phyloP scores from a whole-genome alignment of 2,797 vertebrate genomes.

The Syndactyla subalaris region DNA sequence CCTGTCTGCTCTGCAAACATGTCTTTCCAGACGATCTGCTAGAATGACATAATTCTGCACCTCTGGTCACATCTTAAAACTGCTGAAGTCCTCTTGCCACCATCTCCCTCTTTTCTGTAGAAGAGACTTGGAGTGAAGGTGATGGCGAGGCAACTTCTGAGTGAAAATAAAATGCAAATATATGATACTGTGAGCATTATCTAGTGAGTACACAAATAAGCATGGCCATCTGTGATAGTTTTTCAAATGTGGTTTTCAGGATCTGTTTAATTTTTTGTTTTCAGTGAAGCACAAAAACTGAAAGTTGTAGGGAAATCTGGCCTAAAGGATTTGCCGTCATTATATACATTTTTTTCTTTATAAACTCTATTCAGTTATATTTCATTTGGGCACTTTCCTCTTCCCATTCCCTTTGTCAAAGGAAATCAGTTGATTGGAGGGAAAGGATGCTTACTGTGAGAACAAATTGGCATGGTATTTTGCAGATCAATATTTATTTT shows the following conservation, averaged over 20 bases:
- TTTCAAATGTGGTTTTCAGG: slow-evolving; percentile 45
- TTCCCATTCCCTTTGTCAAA: not conserved
- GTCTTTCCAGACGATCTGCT: not conserved
- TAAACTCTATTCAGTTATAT: not conserved
- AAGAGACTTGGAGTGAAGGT: not conserved
- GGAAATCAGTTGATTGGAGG: not conserved
- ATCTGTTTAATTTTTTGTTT: slow-evolving; percentile 54
- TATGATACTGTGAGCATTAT: slow-evolving; percentile 33
- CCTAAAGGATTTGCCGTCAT: not conserved
- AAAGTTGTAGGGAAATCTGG: slow-evolving; percentile 42
- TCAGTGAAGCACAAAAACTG: slow-evolving; percentile 18
- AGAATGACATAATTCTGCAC: not conserved
- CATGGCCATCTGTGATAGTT: slow-evolving; percentile 52
- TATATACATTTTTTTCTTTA: not conserved
- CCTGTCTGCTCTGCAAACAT: not conserved
- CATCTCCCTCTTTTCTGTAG: not conserved
- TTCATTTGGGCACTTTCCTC: not conserved
- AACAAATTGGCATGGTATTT: not conserved
- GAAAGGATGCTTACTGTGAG: not conserved
- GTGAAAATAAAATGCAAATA: slow-evolving; percentile 66
- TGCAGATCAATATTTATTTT: slow-evolving; percentile 45
- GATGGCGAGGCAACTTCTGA: not conserved
- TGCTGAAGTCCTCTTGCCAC: not conserved
- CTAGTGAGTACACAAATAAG: slow-evolving; percentile 58
- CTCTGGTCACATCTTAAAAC: not conserved